These are phyloP conservation scores for Lissocephala sabroskyi DNA, from an alignment of 2,888 invertebrate species.

Conservation along the genomic window DNA sequence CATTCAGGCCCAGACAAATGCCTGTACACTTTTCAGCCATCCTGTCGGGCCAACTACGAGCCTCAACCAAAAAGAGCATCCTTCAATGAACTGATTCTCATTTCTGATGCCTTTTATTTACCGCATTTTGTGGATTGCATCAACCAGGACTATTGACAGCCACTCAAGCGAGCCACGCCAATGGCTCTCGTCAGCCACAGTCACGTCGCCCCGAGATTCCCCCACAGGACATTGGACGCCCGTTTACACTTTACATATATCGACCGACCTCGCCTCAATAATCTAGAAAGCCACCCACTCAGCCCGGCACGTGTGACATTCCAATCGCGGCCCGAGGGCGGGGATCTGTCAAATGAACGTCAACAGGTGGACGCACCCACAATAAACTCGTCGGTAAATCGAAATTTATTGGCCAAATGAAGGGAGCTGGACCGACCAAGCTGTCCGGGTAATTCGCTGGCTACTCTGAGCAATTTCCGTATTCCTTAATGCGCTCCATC, in stretches of 20 bases:
- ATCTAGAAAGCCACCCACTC: background rate
- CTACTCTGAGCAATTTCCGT: slow-evolving; percentile 14
- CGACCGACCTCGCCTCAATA: background rate
- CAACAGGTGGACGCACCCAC: slow-evolving; percentile 13
- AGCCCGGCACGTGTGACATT: slow-evolving; percentile 19
- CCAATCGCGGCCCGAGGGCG: slow-evolving; percentile 24
- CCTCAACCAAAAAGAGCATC: too few species aligned
- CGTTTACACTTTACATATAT: too few species aligned
- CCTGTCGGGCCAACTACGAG: slow-evolving; percentile 42
- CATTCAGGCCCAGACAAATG: slow-evolving; percentile 55
- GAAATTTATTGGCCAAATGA: too few species aligned
- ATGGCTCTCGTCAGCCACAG: slow-evolving; percentile 39
- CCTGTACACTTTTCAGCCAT: too few species aligned
- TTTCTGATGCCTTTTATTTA: too few species aligned
- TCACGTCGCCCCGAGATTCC: too few species aligned
- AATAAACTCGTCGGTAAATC: too few species aligned
- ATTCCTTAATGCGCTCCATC: slow-evolving; percentile 84
- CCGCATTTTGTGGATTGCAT: too few species aligned
- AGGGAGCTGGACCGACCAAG: too few species aligned
- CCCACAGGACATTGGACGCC: too few species aligned
- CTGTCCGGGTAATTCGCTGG: too few species aligned
- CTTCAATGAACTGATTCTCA: too few species aligned
- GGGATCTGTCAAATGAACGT: background rate
- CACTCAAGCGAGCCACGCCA: slow-evolving; percentile 19
- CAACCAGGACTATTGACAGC: background rate